Evolutionary conservation across 2,888 invertebrate genomes (phyloP), one percentile per base, ranked within the genome.

Genomic region (Thereva nobilitata): DNA sequence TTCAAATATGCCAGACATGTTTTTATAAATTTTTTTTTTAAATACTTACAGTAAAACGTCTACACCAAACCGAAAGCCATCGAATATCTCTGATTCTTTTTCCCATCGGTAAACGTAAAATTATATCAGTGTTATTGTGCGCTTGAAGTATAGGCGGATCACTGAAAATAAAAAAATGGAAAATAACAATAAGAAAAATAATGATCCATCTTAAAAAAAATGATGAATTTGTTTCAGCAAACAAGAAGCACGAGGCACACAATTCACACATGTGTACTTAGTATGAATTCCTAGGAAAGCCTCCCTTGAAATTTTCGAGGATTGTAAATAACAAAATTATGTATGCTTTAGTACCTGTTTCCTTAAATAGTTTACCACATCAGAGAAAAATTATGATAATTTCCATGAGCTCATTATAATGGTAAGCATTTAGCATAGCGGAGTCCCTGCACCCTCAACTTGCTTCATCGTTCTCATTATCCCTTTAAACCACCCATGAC

Each of bases 31-130:
- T 35, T 4, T 35, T 34, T 12, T 3, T 34, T n/a, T n/a, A n/a
- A 9, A 23, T 35, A 83, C 89, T 90, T 80, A 95, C 95, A 75
- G 93, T 92, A 79, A 95, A 94, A 78, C 94, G 85, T 73, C 91
- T 84, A 82, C 94, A 94, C 95, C 95, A 95, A 54, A 96, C 92
- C 71, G 93, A 91, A 73, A 95, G 85, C 93, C 93, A 95, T 82
- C 89, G 88, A 82, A 95, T 91, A 82, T 95, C 94, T 75, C 89
- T 85, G 78, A 95, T 86, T 80, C 91, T 86, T 82, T 91, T 91
- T 70, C 92, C 92, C 73, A 87, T 87, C 64, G 95, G 95, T 77
- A 95, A 84, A 74, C 89, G 85, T 76, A 95, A 86, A 73, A 95
- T 86, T 75, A 95, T 86, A 83, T 94, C 91, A 42, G 90, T 85